Evolutionary conservation across 2,113 vertebrate genomes (phyloP).

Genomic region (Ammospiza caudacuta): DNA sequence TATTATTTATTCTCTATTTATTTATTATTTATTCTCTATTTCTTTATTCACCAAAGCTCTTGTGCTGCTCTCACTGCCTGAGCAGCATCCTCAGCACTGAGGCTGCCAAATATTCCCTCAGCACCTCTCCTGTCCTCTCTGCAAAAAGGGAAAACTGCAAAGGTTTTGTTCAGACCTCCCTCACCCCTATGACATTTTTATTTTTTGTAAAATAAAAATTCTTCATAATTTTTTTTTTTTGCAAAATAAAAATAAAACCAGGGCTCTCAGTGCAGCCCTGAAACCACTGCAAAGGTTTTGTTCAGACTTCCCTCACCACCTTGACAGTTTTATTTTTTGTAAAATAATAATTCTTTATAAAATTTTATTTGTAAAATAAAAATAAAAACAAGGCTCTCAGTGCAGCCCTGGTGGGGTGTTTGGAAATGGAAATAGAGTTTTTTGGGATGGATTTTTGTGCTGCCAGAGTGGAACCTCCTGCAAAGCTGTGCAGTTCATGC

Average conservation of each 20-base stretch:
- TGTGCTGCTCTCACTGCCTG: rapidly evolving
- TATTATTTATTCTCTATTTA: too few relatives aligned
- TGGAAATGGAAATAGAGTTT: rapidly evolving
- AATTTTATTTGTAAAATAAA: too few relatives aligned
- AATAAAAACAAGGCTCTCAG: background rate
- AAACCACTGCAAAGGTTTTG: too few relatives aligned
- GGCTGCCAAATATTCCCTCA: too few relatives aligned
- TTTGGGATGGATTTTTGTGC: background rate
- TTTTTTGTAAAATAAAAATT: background rate
- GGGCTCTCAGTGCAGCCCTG: too few relatives aligned
- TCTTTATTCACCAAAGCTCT: background rate
- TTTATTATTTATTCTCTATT: too few relatives aligned
- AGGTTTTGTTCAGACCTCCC: background rate
- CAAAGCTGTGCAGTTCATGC: slow-evolving; percentile 56
- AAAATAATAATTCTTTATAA: too few relatives aligned
- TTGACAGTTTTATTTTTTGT: too few relatives aligned
- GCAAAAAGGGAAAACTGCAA: background rate
- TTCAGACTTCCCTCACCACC: too few relatives aligned
- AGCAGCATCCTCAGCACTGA: background rate
- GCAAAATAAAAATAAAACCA: too few relatives aligned
- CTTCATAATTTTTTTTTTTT: too few relatives aligned
- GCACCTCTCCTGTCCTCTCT: background rate
- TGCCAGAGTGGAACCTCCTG: slow-evolving; percentile 31
- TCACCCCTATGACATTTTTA: rapidly evolving
- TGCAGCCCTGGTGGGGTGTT: background rate